Base-by-base conservation (phyloP, 1,140 invertebrate genomes). In the Maniola jurtina region DNA sequence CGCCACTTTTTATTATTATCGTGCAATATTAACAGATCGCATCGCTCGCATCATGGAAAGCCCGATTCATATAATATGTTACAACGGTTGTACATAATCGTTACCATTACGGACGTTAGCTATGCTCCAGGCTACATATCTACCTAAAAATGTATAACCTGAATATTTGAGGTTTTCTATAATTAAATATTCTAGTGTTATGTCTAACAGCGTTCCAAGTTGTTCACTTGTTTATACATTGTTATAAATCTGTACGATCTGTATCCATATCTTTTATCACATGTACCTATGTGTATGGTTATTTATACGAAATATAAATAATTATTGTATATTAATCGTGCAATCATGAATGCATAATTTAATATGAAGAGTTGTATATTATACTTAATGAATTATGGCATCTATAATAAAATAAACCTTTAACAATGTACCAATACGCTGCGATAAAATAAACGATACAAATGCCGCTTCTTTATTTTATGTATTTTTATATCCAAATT, bases 341-440 rank as follows among this genome's bases (percentile, higher is more conserved):
- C 79, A 86, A 80, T 81, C 67, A 79, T 80, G 80, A 60, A 57
- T 82, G 83, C 86, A 81, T 82, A 82, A 81, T 84, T 86, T 82
- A 86, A 82, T 82, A 83, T 81, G 81, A 83, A 81, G 72, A 79
- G 70, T 83, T 88, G 84, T 89, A 87, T 86, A 89, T 81, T 71
- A 64, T 67, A 85, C 74, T 81, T 81, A 84, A 69, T 63, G 38
- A 61, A 65, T 61, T 66, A 61, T 61, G 65, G 42, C 65, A 67
- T 61, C 59, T 61, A 67, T 67, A 61, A 48, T 65, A 64, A 66
- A 69, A 85, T 80, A 81, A 88, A 84, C 76, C 83, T 89, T 75
- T 87, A 83, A 84, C 75, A 87, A 87, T 89, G 87, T 89, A 89
- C 86, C 87, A 88, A 86, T 89, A 89, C 79, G 84, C 87, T 87